A percentile compares a stretch with the other conserved stretches of the same genome.
These are phyloP conservation scores for Lophotriccus pileatus DNA, from an alignment of 2,797 vertebrate species.

Conservation along the genomic window DNA sequence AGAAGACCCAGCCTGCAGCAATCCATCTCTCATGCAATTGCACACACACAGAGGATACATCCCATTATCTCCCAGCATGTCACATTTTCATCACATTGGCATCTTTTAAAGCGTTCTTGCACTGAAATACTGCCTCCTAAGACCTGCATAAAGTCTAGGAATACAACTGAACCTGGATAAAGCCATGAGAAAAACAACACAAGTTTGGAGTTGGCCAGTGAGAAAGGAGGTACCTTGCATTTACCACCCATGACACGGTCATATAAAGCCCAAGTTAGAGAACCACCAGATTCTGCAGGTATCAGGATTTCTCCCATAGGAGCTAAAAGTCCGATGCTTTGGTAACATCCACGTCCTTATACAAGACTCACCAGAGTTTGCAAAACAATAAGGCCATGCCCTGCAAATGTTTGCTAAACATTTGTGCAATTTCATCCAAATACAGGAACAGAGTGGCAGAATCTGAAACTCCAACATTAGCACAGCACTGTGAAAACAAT, in stretches of 20 bases:
- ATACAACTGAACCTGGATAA: not conserved
- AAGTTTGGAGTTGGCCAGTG: not conserved
- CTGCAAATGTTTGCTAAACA: slow-evolving; percentile 2
- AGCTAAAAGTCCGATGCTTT: not conserved
- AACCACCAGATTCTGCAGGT: not conserved
- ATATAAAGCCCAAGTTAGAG: not conserved
- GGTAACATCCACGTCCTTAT: not conserved
- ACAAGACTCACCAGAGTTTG: not conserved
- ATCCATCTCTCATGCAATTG: not conserved
- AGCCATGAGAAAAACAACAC: not conserved
- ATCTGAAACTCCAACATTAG: not conserved
- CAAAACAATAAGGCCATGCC: not conserved
- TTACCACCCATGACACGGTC: not conserved
- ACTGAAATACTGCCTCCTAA: not conserved
- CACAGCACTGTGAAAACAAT: not conserved
- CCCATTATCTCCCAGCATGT: not conserved
- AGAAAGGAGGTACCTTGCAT: not conserved
- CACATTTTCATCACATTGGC: not conserved
- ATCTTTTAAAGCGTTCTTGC: not conserved
- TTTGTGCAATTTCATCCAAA: not conserved
- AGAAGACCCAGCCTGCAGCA: not conserved
- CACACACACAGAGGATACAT: not conserved
- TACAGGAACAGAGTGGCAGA: not conserved
- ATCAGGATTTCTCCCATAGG: not conserved
- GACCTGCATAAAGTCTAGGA: not conserved